Evolutionary conservation across 2,888 invertebrate genomes (phyloP), one percentile per base, ranked within the genome.

Genomic region (Cephus spinipes): DNA sequence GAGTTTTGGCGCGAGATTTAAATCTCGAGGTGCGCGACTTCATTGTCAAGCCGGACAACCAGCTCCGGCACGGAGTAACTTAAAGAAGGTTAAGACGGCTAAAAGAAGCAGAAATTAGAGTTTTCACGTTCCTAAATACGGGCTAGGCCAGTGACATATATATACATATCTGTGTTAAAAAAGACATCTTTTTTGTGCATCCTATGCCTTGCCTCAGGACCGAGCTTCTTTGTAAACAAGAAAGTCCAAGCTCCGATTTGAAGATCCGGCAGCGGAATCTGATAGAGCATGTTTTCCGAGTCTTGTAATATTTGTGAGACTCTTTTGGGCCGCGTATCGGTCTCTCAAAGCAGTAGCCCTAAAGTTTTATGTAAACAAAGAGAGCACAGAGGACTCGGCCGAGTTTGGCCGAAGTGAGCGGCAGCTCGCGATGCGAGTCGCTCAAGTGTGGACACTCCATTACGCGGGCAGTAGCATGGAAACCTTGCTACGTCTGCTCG

Each of bases 401-500:
- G 55, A 55, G 55, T 55, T 55, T 55, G 55, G 55, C 55, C 55
- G 55, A 55, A 23, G 23, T 23, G 55, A 55, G 55, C 55, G 55
- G 55, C 9, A 76, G 73, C 80, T 76, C 68, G 68, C 74, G 73
- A 75, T 33, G 71, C 71, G 33, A 71, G 33, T 33, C 71, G 71
- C 71, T 31, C 71, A 80, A 76, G 36, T 83, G 86, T 82, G 82
- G 83, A 83, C 84, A 87, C 84, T 87, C 87, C 86, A 87, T 86
- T 86, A 86, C 86, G 85, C 86, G 84, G 82, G 82, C 84, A 80
- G 86, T 86, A 86, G 86, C 83, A 55, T 55, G 55, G 55, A 55
- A 77, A 68, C 80, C 68, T 80, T 33, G 71, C 71, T 23, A 33
- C 71, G 71, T 78, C 69, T 55, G 55, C 55, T 55, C 23, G 55